These are phyloP conservation scores for Choloepus hoffmanni DNA, from an alignment of 2,113 vertebrate genomes.

Conservation along the genomic window DNA sequence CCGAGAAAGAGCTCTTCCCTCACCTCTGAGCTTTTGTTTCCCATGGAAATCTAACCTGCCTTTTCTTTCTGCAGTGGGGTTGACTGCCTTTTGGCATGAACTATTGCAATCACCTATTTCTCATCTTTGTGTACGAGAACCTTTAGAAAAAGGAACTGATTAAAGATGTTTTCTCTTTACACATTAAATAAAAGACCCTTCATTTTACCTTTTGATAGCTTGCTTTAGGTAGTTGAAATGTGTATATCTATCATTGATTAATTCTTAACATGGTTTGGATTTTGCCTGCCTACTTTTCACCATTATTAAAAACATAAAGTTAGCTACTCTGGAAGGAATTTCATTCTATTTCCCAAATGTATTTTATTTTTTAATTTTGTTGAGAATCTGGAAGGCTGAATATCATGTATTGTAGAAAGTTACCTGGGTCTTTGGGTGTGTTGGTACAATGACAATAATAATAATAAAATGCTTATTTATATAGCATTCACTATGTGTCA, in stretches of 20 bases:
- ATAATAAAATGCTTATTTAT: slow-evolving; percentile 21
- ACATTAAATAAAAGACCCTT: neutral
- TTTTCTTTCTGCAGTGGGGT: neutral
- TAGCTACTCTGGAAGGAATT: neutral
- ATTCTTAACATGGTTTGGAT: neutral
- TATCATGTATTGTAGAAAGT: neutral
- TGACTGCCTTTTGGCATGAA: neutral
- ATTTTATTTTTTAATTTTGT: slow-evolving; percentile 20
- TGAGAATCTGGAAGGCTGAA: neutral
- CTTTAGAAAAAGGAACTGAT: neutral
- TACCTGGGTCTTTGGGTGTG: neutral
- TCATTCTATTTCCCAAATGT: neutral
- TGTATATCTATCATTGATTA: neutral
- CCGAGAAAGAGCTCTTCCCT: neutral
- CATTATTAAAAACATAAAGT: slow-evolving; percentile 44
- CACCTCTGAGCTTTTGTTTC: neutral
- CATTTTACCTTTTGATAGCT: slow-evolving; percentile 29
- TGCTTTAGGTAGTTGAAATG: neutral
- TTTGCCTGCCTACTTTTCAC: neutral
- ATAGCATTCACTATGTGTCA: neutral
- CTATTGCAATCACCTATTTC: neutral
- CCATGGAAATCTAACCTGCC: neutral
- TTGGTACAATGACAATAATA: neutral
- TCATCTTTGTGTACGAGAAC: neutral
- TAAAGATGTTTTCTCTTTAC: neutral